A percentile compares a stretch with the other conserved stretches of the same genome.
Evolutionary conservation across 2,113 vertebrate genomes (phyloP).

Genomic region (Cariama cristata): DNA sequence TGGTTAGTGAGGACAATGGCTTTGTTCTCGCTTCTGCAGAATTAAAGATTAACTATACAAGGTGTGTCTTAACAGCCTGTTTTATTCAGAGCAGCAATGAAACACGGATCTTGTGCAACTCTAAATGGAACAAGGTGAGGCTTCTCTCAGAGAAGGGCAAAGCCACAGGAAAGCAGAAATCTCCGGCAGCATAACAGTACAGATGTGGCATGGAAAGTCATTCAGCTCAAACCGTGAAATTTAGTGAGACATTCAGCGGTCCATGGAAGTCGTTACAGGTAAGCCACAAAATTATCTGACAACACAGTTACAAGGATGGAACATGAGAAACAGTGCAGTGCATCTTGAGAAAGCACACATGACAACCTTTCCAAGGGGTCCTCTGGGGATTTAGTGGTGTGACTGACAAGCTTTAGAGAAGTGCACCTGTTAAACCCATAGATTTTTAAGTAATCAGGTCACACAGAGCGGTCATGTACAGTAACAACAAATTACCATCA

Average conservation of each 20-base stretch:
- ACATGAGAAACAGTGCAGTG: neutral
- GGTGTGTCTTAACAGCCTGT: neutral
- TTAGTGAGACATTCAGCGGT: neutral
- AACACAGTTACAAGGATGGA: neutral
- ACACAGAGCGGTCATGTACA: neutral
- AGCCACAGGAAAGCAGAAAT: neutral
- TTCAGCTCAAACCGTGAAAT: neutral
- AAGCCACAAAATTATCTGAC: neutral
- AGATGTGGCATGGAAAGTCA: neutral
- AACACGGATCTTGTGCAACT: neutral
- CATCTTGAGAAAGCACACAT: neutral
- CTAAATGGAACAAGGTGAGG: neutral
- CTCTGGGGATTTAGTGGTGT: neutral
- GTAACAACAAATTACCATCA: neutral
- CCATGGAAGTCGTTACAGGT: neutral
- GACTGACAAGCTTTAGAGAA: neutral
- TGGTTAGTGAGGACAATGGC: slow-evolving; percentile 26
- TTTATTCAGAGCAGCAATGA: neutral
- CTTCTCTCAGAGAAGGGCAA: neutral
- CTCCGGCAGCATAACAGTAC: neutral
- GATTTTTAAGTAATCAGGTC: neutral
- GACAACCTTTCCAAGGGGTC: neutral
- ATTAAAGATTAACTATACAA: slow-evolving; percentile 3
- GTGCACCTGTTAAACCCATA: neutral
- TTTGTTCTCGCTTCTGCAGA: slow-evolving; percentile 44